Conservation (phyloP, 2,797 vertebrate genomes). For the Zalophus californianus region DNA sequence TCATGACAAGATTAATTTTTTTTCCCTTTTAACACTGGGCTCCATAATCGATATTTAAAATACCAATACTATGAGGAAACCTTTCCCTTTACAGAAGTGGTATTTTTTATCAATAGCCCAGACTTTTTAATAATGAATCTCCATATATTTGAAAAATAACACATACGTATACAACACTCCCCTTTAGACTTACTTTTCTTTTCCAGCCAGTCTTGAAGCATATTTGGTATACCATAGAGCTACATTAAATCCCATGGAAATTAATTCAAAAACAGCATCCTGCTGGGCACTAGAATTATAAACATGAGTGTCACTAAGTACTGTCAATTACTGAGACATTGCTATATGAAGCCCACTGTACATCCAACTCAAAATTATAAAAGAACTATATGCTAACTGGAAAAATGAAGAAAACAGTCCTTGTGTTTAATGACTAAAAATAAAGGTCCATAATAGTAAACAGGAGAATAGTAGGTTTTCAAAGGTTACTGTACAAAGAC, state of each 20-base stretch:
- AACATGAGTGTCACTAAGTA: slow-evolving; percentile 60
- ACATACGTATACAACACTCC: not conserved
- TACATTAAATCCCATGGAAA: slow-evolving; percentile 97
- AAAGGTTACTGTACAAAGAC: not conserved
- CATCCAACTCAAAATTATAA: not conserved
- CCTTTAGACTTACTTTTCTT: slow-evolving; percentile 95
- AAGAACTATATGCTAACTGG: not conserved
- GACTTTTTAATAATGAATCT: not conserved
- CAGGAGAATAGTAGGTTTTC: not conserved
- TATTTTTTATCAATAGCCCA: not conserved
- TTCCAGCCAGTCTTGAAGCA: slow-evolving; percentile 96
- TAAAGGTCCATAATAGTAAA: not conserved
- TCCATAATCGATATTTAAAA: not conserved
- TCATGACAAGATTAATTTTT: not conserved
- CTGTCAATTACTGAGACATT: not conserved
- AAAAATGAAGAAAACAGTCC: not conserved
- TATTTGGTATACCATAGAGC: slow-evolving; percentile 98
- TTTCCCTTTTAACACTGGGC: not conserved
- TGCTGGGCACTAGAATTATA: slow-evolving; percentile 93
- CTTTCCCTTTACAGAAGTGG: not conserved
- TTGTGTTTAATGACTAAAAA: not conserved
- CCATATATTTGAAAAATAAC: not conserved
- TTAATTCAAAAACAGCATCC: slow-evolving; percentile 97
- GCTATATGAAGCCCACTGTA: not conserved
- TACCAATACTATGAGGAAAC: not conserved